These are phyloP conservation scores for Acestrorhynchus altus DNA, from an alignment of 2,797 vertebrate species.

Conservation along the genomic window DNA sequence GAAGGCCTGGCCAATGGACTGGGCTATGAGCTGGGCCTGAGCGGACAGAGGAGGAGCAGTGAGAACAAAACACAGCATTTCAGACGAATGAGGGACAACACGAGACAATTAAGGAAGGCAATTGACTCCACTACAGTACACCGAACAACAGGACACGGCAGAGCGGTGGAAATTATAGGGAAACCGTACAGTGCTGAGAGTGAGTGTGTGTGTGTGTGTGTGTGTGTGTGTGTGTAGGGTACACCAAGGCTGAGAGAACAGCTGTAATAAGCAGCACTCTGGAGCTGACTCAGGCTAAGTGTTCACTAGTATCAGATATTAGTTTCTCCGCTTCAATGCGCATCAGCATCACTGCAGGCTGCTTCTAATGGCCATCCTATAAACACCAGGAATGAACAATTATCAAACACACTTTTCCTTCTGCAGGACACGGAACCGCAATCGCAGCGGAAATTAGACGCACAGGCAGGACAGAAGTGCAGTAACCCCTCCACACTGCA, in stretches of 20 bases:
- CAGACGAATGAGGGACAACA: neutral
- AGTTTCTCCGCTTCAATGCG: neutral
- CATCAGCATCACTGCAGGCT: neutral
- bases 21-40: constrained; percentile 97
- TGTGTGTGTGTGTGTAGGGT: neutral
- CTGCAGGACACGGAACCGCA: neutral
- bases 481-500: neutral
- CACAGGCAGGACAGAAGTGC: neutral
- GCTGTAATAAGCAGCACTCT: neutral
- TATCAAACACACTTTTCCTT: neutral
- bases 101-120: neutral
- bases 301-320: neutral
- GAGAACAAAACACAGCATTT: neutral
- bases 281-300: neutral
- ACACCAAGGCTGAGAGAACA: neutral
- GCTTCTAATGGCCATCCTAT: neutral
- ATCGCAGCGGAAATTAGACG: neutral
- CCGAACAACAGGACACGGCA: neutral
- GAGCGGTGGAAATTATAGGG: neutral
- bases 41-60: neutral
- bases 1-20: constrained; percentile 99
- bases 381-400: neutral
- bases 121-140: neutral
- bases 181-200: neutral
- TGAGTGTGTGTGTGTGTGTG: neutral